These are phyloP conservation scores for Felis chaus DNA, from an alignment of 2,113 vertebrate genomes.

Conservation along the genomic window DNA sequence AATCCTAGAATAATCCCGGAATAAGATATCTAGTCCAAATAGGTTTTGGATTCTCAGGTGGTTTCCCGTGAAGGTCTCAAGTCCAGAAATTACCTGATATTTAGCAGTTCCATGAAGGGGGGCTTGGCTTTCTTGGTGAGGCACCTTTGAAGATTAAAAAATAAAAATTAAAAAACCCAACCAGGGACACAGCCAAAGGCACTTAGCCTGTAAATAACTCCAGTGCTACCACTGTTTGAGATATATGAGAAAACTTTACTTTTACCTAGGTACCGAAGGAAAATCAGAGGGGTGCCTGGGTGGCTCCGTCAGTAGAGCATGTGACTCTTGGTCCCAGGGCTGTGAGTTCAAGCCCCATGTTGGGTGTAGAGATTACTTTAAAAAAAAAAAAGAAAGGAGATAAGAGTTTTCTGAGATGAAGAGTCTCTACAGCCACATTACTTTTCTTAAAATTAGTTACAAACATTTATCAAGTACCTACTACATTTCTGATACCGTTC, in stretches of 20 bases:
- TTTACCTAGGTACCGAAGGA: background rate
- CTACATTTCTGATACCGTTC: background rate
- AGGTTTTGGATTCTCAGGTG: background rate
- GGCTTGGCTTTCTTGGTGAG: background rate
- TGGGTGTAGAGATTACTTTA: background rate
- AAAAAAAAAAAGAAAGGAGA: background rate
- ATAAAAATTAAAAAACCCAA: background rate
- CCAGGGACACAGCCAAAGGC: background rate
- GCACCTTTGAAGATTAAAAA: background rate
- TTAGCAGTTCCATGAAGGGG: background rate
- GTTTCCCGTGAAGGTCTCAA: background rate
- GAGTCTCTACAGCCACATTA: background rate
- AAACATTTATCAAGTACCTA: background rate
- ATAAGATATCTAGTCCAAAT: accelerated
- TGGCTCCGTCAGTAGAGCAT: background rate
- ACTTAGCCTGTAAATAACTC: background rate
- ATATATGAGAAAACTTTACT: background rate
- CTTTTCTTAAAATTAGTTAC: background rate
- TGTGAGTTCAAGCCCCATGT: background rate
- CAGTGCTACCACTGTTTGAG: background rate
- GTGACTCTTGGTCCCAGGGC: background rate
- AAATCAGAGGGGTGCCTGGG: background rate
- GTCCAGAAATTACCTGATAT: background rate
- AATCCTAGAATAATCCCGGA: background rate
- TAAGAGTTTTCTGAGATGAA: background rate